These are phyloP conservation scores for Dromococcyx pavoninus DNA, from an alignment of 2,797 vertebrate species.

Conservation along the genomic window DNA sequence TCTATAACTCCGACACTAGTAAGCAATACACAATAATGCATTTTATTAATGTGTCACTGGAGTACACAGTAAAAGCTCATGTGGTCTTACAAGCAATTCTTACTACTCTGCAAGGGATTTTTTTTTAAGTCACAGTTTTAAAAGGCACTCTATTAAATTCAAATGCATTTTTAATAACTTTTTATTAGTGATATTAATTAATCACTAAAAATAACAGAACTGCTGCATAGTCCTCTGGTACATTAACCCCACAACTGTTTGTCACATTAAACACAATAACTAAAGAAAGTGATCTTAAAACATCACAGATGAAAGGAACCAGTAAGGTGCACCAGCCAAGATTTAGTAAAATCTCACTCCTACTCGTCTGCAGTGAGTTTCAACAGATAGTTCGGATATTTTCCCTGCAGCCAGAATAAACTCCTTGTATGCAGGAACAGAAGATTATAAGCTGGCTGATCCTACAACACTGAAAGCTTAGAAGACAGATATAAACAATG, in stretches of 20 bases:
- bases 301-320: neutral
- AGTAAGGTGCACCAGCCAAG: neutral
- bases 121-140: neutral
- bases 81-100: slow-evolving; percentile 14
- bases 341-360: neutral
- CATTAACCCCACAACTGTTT: neutral
- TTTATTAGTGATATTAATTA: neutral
- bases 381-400: neutral
- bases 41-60: slow-evolving; percentile 54
- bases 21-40: slow-evolving; percentile 34
- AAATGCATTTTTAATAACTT: neutral
- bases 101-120: neutral
- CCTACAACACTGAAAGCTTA: neutral
- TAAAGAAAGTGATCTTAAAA: neutral
- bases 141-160: neutral
- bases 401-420: neutral
- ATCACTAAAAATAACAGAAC: neutral
- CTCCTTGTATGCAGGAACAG: neutral
- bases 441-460: neutral
- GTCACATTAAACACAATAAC: neutral
- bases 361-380: neutral
- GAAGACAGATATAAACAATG: neutral
- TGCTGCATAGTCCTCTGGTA: neutral
- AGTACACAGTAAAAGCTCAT: neutral
- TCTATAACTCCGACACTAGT: slow-evolving; percentile 17